Evolutionary conservation across 2,888 invertebrate species (phyloP), one percentile per base, ranked within the genome.

Genomic region (Acheta domesticus): DNA sequence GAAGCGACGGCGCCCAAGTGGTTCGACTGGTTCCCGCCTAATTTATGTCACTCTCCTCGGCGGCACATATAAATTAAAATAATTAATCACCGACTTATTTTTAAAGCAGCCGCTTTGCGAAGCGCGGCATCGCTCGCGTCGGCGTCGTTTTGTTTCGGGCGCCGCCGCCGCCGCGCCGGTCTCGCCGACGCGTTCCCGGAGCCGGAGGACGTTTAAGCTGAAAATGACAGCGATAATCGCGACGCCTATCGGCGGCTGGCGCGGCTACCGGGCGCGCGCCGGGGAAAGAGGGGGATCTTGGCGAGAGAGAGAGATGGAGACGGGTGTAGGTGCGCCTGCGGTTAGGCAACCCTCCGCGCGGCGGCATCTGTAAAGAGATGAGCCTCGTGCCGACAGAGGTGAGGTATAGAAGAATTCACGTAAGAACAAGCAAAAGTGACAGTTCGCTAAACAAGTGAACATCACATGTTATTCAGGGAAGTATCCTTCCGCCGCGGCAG

Each of bases 1-100:
- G 62, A 62, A 14, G 62, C 16, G 14, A 62, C 62, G 62, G n/a
- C 62, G 62, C 3, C 62, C 62, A 62, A 62, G 62, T 62, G 62
- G 62, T 62, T 62, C 62, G n/a, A 62, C 62, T 62, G 62, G 62
- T 62, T 62, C 62, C n/a, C 62, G 62, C 62, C 62, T 62, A 62
- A n/a, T 62, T 62, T 62, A 62, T 62, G 62, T 62, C 62, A 62
- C 62, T 62, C 16, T 62, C 62, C 62, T 19, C 62, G 62, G 14
- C 62, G 62, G 62, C 62, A 3, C 62, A 62, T n/a, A 62, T 62
- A 62, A 62, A 62, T 62, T 62, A 62, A 62, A 62, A 62, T 62
- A 62, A 62, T 62, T 62, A 62, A 62, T 62, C 62, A 62, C 62
- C 62, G n/a, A 62, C 62, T 62, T 62, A 62, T 62, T 62, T 62